A percentile compares a stretch with the other conserved stretches of the same genome.
Evolutionary conservation across 2,113 vertebrate species (phyloP).

Genomic region (Lynx canadensis): DNA sequence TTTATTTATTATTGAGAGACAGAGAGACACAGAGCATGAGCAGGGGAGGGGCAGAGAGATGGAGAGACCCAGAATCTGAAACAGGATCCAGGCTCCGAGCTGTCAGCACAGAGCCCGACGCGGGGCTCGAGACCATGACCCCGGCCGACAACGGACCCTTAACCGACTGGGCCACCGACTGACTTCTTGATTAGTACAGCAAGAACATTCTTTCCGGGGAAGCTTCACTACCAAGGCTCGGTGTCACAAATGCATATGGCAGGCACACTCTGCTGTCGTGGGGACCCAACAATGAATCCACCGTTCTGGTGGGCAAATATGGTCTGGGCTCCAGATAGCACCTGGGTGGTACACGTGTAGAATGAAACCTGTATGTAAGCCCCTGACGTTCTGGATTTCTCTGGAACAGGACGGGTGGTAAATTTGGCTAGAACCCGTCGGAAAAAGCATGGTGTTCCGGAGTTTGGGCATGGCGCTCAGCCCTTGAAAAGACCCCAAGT

Average conservation of each 20-base stretch:
- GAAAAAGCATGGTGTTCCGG: background rate
- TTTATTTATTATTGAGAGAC: too few species aligned
- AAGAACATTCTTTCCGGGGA: background rate
- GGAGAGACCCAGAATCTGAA: too few species aligned
- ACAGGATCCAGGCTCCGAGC: too few species aligned
- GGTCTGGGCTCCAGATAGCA: background rate
- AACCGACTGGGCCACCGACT: too few species aligned
- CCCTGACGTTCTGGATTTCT: background rate
- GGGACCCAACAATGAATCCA: background rate
- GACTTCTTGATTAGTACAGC: background rate
- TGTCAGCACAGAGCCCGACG: too few species aligned
- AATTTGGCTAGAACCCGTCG: background rate
- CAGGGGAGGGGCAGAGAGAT: too few species aligned
- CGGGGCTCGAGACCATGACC: too few species aligned
- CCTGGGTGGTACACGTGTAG: rapidly evolving
- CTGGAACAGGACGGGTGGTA: background rate
- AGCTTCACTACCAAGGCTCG: rapidly evolving
- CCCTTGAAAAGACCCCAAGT: background rate
- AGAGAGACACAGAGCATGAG: too few species aligned
- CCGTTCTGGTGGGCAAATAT: too few species aligned
- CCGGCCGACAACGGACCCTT: too few species aligned
- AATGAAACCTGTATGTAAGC: background rate
- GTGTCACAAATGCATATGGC: background rate
- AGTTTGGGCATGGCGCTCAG: background rate
- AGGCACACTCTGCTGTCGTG: background rate